Evolutionary conservation across 2,113 vertebrate genomes (phyloP), one percentile per base, ranked within the genome.

Genomic region (Pachypanchax playfairii): DNA sequence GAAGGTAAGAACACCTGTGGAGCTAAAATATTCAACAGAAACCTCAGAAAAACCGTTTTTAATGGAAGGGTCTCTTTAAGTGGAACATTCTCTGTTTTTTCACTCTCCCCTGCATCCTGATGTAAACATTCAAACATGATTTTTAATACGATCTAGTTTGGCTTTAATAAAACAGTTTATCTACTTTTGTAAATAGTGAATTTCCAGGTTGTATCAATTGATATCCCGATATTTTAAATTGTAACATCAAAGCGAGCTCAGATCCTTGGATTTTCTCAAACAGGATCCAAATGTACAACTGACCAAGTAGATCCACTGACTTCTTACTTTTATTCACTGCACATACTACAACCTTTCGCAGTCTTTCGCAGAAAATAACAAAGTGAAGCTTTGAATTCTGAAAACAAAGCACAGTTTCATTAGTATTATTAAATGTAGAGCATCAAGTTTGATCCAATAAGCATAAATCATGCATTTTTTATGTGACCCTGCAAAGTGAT

Each of bases 401-500:
- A 14, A 74, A 75, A 53, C 17, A 31, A 15, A 59, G 24, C 31
- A 5, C 26, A 8, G 21, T 22, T 38, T 13, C 24, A 12, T 36
- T 59, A 54, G 44, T 55, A 50, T 57, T 68, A 54, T 59, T 57
- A 54, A 50, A 63, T 28, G 71, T 22, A 17, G 38, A 75, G 46
- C 18, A 56, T 46, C n/a, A 29, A 52, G 6, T 70, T 33, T 72
- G 65, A 21, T 47, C 44, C 7, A 3, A 24, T 49, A 50, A 18
- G 55, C 29, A 31, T 26, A 18, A 70, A 60, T 61, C 53, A 78
- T 86, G 44, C n/a, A 80, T 85, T 74, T 71, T 87, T 81, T 42
- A 89, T 78, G 65, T 44, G 26, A 63, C 55, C 35, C 57, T 56
- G 33, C 54, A 73, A 55, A 39, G 35, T 53, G 57, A 9, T 8